Base-by-base conservation (phyloP, 2,113 vertebrate species). In the Bos javanicus region DNA sequence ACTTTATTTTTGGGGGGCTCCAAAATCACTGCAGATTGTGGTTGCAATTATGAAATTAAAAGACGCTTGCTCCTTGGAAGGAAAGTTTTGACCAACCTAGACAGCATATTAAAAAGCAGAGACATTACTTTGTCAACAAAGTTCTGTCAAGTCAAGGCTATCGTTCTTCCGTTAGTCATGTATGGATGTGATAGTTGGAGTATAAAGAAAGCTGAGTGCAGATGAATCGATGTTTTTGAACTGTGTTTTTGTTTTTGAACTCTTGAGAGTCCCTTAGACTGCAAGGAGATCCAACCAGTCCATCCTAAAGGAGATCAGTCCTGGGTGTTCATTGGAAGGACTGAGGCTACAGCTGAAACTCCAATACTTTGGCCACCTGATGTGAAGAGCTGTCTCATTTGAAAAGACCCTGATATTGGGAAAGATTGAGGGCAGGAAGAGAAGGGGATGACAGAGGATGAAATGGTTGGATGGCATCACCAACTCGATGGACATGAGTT, bases 401-500 rank as follows among this genome's bases (percentile, higher is more conserved):
- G 64, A 71, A 71, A 71, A 71, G 9, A 21, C n/a, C 64, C 3
- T 71, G 33, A 36, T 71, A 10, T 2, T 36, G 17, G n/a, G 64
- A 21, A 36, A 21, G 64, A 71, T 21, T 21, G 64, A 5, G 9
- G 64, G n/a, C n/a, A 71, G 17, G 64, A 71, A 2, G n/a, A 71
- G n/a, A 36, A 71, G 64, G 17, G 64, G 17, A 36, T 36, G 64
- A 71, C n/a, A 71, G n/a, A 67, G n/a, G 17, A 71, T 71, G 17
- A 71, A 16, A 36, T 21, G 9, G 17, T 36, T 71, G 17, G n/a
- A 71, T 71, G n/a, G n/a, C 17, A 71, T 71, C 64, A 71, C n/a
- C 0, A 0, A 71, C n/a, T 36, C 4, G 0, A 2, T 10, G 17
- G 64, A 71, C 64, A 21, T 71, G 17, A 36, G 15, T 36, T 21